phyloP scores from a whole-genome alignment of 2,888 invertebrate genomes.

The Hydroisotoma schaefferi region DNA sequence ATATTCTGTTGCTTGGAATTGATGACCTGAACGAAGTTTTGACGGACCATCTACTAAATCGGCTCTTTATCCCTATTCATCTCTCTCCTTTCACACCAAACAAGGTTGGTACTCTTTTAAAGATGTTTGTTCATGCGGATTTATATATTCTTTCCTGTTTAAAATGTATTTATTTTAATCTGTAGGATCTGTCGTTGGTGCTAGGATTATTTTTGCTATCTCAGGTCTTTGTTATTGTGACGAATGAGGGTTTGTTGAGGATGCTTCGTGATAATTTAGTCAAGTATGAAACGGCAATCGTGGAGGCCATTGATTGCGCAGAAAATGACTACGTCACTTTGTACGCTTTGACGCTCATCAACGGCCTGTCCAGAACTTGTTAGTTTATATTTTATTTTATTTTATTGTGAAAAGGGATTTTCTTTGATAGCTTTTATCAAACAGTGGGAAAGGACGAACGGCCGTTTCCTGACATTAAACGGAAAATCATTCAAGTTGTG shows the following conservation, averaged over 20 bases:
- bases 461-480: too few relatives aligned
- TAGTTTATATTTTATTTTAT: constrained; percentile 28
- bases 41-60: constrained; percentile 88
- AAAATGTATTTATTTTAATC: neutral
- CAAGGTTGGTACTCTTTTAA: too few relatives aligned
- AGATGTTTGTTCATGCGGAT: too few relatives aligned
- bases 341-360: constrained; percentile 71
- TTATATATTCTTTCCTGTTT: too few relatives aligned
- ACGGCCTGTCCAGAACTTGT: constrained; percentile 13
- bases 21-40: constrained; percentile 88
- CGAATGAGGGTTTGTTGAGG: constrained; percentile 84
- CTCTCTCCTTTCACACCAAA: too few relatives aligned
- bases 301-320: constrained; percentile 78
- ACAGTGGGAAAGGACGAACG: too few relatives aligned
- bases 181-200: constrained; percentile 77
- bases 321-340: constrained; percentile 94
- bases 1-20: constrained; percentile 88
- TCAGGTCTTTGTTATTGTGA: constrained; percentile 91
- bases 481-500: too few relatives aligned
- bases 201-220: constrained; percentile 87
- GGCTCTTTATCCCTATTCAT: constrained; percentile 87
- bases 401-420: neutral
- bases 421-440: too few relatives aligned
- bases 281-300: constrained; percentile 72
- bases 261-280: constrained; percentile 82